These are phyloP conservation scores for Seladonia tumulorum DNA, from an alignment of 2,888 invertebrate species.

Conservation along the genomic window DNA sequence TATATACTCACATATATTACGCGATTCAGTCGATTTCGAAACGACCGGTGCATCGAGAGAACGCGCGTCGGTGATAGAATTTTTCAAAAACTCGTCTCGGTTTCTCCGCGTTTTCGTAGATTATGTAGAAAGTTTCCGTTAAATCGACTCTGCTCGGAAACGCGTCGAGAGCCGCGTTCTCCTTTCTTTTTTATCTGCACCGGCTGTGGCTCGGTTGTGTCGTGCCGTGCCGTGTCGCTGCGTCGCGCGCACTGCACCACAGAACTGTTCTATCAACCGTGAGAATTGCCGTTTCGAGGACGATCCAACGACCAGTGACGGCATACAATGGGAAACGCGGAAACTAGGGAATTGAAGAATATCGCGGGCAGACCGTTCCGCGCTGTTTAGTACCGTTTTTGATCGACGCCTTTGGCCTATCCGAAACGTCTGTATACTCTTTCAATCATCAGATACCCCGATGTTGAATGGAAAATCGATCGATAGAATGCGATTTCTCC, in stretches of 20 bases:
- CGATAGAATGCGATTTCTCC: too few species aligned
- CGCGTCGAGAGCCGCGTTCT: not conserved
- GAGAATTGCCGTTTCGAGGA: conserved; percentile 25
- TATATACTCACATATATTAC: conserved; percentile 27
- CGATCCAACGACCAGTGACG: conserved; percentile 7
- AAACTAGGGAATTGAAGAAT: not conserved
- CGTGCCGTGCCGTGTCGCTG: not conserved
- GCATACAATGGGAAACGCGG: conserved; percentile 18
- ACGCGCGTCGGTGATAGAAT: conserved; percentile 2
- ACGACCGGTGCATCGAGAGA: conserved; percentile 33
- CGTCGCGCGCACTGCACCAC: not conserved
- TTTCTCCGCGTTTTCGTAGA: conserved; percentile 34
- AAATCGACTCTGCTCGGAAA: conserved; percentile 19
- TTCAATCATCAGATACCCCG: not conserved
- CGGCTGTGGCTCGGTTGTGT: not conserved
- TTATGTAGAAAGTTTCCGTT: conserved; percentile 53
- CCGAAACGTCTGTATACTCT: not conserved
- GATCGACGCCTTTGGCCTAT: not conserved
- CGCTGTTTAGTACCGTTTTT: not conserved
- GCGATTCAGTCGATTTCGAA: conserved; percentile 53
- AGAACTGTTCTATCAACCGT: conserved; percentile 7
- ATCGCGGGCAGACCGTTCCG: not conserved
- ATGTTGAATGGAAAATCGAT: not conserved
- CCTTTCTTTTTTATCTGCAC: not conserved
- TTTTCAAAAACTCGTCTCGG: conserved; percentile 17